phyloP scores from a whole-genome alignment of 2,888 invertebrate genomes.

The Scaptodrosophila latifasciaeformis region DNA sequence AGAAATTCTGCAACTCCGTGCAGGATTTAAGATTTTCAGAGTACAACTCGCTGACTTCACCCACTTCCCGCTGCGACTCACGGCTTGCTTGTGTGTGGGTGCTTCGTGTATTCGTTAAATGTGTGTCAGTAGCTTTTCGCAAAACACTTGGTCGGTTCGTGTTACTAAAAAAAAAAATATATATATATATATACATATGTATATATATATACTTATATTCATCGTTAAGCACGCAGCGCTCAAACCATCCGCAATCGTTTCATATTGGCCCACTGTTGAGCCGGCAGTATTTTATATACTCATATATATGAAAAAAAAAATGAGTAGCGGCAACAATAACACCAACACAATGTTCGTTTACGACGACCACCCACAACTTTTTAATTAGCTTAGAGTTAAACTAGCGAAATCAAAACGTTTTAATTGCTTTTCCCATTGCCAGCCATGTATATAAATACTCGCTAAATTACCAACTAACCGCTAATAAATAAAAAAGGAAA shows the following conservation, averaged over 20 bases:
- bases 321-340: slow-evolving; percentile 7
- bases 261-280: slow-evolving; percentile 4
- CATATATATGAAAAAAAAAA: slow-evolving; percentile 6
- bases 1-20: not conserved
- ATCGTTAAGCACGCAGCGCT: slow-evolving; percentile 63
- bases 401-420: slow-evolving; percentile 18
- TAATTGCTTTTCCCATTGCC: slow-evolving; percentile 10
- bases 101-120: slow-evolving; percentile 42
- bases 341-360: slow-evolving; percentile 15
- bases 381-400: slow-evolving; percentile 30
- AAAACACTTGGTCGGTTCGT: slow-evolving; percentile 21
- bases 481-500: not conserved
- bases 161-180: slow-evolving; percentile 1
- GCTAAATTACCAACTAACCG: not conserved
- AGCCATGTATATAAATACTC: slow-evolving; percentile 59
- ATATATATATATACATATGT: not conserved
- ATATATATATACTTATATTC: slow-evolving; percentile 34
- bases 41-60: not conserved
- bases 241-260: not conserved
- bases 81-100: slow-evolving; percentile 25
- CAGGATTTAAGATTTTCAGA: not conserved
- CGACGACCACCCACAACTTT: too few relatives aligned
- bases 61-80: not conserved
- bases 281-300: slow-evolving; percentile 9
- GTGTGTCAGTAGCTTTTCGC: slow-evolving; percentile 61